Evolutionary conservation across 2,888 invertebrate species (phyloP).

Genomic region (Fragum whitleyi): DNA sequence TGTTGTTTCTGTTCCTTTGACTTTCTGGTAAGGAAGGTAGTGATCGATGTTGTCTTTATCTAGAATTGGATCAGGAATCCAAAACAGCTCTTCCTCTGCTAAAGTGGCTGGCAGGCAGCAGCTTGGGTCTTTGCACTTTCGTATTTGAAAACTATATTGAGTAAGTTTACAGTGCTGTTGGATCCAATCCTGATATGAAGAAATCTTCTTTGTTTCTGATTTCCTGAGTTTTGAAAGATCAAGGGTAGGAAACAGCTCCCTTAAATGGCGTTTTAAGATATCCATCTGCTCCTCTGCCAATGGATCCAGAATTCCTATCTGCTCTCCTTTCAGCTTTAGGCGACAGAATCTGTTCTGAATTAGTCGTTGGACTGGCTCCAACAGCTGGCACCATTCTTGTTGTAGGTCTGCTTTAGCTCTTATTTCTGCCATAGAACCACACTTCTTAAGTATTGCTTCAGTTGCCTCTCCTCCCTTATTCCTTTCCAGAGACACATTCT

Average conservation of each 20-base stretch:
- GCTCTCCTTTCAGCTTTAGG: conserved; percentile 4
- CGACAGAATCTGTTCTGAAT: background rate
- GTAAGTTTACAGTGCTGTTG: conserved; percentile 24
- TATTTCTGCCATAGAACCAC: conserved; percentile 12
- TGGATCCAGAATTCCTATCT: background rate
- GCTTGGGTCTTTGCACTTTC: conserved; percentile 28
- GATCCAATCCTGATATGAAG: conserved; percentile 8
- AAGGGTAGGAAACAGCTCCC: conserved; percentile 21
- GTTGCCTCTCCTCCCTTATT: background rate
- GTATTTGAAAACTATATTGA: conserved; percentile 29
- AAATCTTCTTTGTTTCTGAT: conserved; percentile 3
- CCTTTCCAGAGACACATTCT: conserved; percentile 29
- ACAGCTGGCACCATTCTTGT: background rate
- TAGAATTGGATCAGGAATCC: conserved; percentile 32
- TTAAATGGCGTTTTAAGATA: conserved; percentile 13
- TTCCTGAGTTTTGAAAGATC: conserved; percentile 16
- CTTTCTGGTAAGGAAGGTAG: conserved; percentile 18
- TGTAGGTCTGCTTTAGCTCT: conserved; percentile 12
- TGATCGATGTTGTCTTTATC: conserved; percentile 17
- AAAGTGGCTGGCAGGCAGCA: conserved; percentile 29
- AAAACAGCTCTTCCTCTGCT: conserved; percentile 22
- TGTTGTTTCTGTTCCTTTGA: conserved; percentile 26
- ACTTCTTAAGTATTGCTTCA: conserved; percentile 6
- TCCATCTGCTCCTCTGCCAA: conserved; percentile 7
- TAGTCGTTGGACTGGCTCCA: background rate